Conservation (phyloP, 2,888 invertebrate genomes). For the Lamproptera curius region DNA sequence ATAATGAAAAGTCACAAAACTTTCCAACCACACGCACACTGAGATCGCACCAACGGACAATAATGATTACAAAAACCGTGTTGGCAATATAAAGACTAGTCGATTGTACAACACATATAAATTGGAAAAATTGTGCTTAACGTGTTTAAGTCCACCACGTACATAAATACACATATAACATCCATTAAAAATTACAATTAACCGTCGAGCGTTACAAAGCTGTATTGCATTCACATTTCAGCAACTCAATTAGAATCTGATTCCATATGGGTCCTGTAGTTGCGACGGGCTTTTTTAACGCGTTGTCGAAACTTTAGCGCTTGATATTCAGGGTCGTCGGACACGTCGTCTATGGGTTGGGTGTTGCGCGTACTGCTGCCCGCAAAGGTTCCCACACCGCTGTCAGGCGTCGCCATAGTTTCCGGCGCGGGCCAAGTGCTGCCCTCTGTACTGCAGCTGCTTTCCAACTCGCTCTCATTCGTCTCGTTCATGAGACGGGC, state of each 20-base stretch:
- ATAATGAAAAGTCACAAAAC: slow-evolving; percentile 24
- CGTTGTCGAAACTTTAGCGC: slow-evolving; percentile 76
- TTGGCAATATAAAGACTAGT: slow-evolving; percentile 22
- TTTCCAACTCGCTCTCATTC: slow-evolving; percentile 70
- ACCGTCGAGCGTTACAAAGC: slow-evolving; percentile 30
- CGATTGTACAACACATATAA: slow-evolving; percentile 6
- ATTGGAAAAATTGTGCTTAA: slow-evolving; percentile 18
- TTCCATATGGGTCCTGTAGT: slow-evolving; percentile 81
- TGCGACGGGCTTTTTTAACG: slow-evolving; percentile 79
- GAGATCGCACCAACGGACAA: slow-evolving; percentile 19
- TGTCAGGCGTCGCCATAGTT: slow-evolving; percentile 46
- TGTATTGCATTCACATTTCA: slow-evolving; percentile 24
- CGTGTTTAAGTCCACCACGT: slow-evolving; percentile 7
- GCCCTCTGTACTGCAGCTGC: slow-evolving; percentile 66
- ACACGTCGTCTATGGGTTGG: slow-evolving; percentile 48
- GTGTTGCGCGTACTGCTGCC: slow-evolving; percentile 54
- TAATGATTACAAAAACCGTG: slow-evolving; percentile 7
- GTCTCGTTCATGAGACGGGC: slow-evolving; percentile 71
- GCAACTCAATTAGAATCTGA: slow-evolving; percentile 79
- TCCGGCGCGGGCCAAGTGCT: slow-evolving; percentile 52
- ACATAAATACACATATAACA: slow-evolving; percentile 5
- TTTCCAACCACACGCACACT: slow-evolving; percentile 12
- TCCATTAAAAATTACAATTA: slow-evolving; percentile 29
- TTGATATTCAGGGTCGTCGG: slow-evolving; percentile 70
- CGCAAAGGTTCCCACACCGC: slow-evolving; percentile 55